These are phyloP conservation scores for Acarapis woodi DNA, from an alignment of 1,140 invertebrate genomes.

Conservation along the genomic window DNA sequence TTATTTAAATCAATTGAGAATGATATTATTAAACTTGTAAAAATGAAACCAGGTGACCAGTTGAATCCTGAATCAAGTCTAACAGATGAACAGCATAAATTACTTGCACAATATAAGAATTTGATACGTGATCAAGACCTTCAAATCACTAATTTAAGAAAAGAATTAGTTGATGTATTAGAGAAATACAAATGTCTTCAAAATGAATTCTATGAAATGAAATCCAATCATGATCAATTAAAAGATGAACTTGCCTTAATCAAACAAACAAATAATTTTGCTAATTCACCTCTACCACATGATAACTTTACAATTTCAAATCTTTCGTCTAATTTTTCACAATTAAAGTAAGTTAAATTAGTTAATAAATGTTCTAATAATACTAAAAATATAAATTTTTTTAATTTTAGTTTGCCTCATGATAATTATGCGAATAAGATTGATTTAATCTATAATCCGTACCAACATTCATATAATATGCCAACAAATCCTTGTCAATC, in stretches of 20 bases:
- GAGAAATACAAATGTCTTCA: slow-evolving; percentile 17
- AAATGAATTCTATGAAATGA: slow-evolving; percentile 34
- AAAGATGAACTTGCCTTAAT: slow-evolving; percentile 61
- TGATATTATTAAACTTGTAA: slow-evolving; percentile 24
- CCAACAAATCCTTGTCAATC: too few relatives aligned
- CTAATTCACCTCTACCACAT: neutral
- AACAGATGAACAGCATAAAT: slow-evolving; percentile 24
- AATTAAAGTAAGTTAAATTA: too few relatives aligned
- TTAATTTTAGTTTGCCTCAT: too few relatives aligned
- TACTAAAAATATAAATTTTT: too few relatives aligned
- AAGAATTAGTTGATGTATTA: slow-evolving; percentile 17
- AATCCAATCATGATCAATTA: slow-evolving; percentile 36
- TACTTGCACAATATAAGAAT: slow-evolving; percentile 52
- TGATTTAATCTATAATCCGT: too few relatives aligned
- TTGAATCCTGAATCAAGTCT: slow-evolving; percentile 16
- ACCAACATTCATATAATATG: too few relatives aligned
- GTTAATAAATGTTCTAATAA: too few relatives aligned
- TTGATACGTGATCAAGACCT: slow-evolving; percentile 55
- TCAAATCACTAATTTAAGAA: slow-evolving; percentile 30
- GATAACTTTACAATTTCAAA: neutral
- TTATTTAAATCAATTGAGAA: slow-evolving; percentile 32
- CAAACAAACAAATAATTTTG: slow-evolving; percentile 31
- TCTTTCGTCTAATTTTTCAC: too few relatives aligned
- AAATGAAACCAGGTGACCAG: slow-evolving; percentile 22
- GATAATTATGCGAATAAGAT: too few relatives aligned